Conservation (phyloP, 2,888 invertebrate genomes). For the Deilephila porcellus region DNA sequence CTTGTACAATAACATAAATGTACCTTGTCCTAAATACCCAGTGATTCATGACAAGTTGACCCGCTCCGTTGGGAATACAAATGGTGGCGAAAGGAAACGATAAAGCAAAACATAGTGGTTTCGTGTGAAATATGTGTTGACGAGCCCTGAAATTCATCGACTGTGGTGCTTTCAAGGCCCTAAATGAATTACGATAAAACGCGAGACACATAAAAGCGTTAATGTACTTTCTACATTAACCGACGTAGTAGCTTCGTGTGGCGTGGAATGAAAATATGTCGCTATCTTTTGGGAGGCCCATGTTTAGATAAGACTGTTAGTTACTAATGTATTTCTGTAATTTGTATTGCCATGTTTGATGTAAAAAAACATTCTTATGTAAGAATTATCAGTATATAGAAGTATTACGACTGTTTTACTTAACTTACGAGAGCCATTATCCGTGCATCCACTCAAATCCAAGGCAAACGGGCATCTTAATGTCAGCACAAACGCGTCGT, state of each 20-base stretch:
- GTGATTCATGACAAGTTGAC: conserved; percentile 18
- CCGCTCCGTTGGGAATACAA: conserved; percentile 12
- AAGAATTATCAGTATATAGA: no score
- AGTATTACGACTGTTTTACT: background rate
- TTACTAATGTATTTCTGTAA: no score
- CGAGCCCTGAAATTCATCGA: conserved; percentile 5
- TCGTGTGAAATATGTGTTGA: conserved; percentile 14
- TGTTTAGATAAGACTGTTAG: no score
- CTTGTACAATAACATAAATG: background rate
- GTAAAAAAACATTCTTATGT: no score
- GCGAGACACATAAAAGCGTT: conserved; percentile 6
- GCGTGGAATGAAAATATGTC: background rate
- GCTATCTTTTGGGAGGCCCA: no score
- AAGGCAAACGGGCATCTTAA: background rate
- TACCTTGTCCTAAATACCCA: background rate
- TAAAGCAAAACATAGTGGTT: background rate
- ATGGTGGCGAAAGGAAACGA: conserved; percentile 5
- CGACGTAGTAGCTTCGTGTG: background rate
- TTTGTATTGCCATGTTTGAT: no score
- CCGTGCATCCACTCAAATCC: background rate
- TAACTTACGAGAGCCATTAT: background rate
- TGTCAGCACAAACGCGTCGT: conserved; percentile 21
- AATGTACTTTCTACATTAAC: conserved; percentile 6
- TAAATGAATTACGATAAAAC: conserved; percentile 6
- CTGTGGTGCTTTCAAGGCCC: conserved; percentile 2